phyloP scores from a whole-genome alignment of 2,888 invertebrate genomes.

The Watsonalla cultraria region DNA sequence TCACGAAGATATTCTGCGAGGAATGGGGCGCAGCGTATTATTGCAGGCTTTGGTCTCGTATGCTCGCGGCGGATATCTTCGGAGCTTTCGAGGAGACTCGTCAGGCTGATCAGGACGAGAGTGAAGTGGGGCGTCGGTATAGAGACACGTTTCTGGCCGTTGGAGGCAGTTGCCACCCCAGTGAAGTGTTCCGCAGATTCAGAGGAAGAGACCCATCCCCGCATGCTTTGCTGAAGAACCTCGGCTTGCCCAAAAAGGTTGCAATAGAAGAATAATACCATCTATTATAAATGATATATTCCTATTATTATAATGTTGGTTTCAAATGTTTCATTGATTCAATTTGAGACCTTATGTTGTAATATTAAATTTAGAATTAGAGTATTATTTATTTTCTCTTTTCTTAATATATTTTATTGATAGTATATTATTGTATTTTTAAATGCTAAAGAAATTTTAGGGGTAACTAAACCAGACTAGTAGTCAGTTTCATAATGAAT shows the following conservation, averaged over 20 bases:
- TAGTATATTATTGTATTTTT: too few relatives aligned
- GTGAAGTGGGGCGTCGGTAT: constrained; percentile 83
- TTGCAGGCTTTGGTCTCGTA: constrained; percentile 89
- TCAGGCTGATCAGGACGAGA: constrained; percentile 67
- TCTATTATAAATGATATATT: constrained; percentile 43
- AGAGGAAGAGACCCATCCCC: constrained; percentile 94
- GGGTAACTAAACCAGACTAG: too few relatives aligned
- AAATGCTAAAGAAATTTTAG: too few relatives aligned
- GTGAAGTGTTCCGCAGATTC: constrained; percentile 93
- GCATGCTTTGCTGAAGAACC: constrained; percentile 85
- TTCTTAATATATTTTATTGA: too few relatives aligned
- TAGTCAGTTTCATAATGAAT: too few relatives aligned
- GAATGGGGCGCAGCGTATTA: constrained; percentile 93
- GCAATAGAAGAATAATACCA: constrained; percentile 43
- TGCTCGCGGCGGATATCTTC: constrained; percentile 94
- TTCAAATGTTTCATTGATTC: constrained; percentile 8
- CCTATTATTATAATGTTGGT: constrained; percentile 43
- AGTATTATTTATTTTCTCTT: too few relatives aligned
- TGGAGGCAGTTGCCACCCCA: constrained; percentile 89
- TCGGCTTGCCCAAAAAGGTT: constrained; percentile 71
- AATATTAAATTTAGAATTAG: not conserved
- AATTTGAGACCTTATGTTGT: not conserved
- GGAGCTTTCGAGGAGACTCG: constrained; percentile 88
- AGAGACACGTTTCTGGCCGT: constrained; percentile 89
- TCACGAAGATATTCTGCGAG: constrained; percentile 89